Evolutionary conservation across 2,113 vertebrate genomes (phyloP), one percentile per base, ranked within the genome.

Genomic region (Lophotis ruficrista): DNA sequence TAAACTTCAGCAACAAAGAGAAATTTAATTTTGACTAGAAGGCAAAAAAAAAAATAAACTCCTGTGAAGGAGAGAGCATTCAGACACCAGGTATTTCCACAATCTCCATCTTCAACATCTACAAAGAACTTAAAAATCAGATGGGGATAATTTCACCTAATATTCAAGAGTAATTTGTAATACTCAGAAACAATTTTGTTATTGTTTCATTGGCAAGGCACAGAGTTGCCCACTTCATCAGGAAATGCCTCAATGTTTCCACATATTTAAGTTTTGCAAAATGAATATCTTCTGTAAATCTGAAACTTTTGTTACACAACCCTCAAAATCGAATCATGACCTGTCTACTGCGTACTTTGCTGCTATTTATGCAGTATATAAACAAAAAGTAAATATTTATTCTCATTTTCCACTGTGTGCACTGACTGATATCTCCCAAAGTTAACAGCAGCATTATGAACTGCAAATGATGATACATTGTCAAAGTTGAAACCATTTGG

Each of bases 321-420:
- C 14, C 53, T 84, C 72, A 47, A 68, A 95, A 94, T 84, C 57
- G 3, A 92, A 91, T 91, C 56, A 37, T 17, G 77, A 64, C 72
- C 76, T 62, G 41, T 54, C 91, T 94, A 4, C 64, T 47, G 60
- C 30, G 1, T 56, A 68, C 77, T 91, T 84, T 84, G 61, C 83
- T 84, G 81, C 82, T 96, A 96, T 93, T 96, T 91, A 91, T 92
- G 88, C 78, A 57, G 82, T 41, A 86, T 57, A 90, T 53, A 93
- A 91, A 76, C 9, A 4, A 87, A 94, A 96, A 79, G 89, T 75
- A 96, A 96, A 96, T 95, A 96, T 96, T 96, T 95, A 91, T 91
- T 95, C 69, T 94, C 73, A 87, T 96, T 97, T 96, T 93, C 83
- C 73, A 93, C 91, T 65, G 53, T 58, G 48, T 53, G 77, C 94